phyloP scores from a whole-genome alignment of 1,140 invertebrate genomes.

The Scylla paramamosain region DNA sequence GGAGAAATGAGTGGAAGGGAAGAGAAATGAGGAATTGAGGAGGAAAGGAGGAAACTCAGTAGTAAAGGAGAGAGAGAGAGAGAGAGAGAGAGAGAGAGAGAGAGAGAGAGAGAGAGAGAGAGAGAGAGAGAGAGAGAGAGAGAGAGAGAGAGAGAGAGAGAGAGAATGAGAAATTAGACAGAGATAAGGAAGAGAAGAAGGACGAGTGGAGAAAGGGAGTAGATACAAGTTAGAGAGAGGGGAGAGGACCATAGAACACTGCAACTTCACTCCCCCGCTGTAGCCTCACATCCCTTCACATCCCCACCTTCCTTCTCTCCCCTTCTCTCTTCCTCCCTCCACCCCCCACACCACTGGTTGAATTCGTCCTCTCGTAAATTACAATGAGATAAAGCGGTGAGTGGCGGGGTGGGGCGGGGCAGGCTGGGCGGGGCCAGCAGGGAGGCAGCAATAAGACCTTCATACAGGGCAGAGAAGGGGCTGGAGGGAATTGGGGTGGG shows the following conservation, averaged over 20 bases:
- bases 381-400: conserved; percentile 60
- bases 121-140: background rate
- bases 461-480: too few relatives aligned
- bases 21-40: conserved; percentile 16
- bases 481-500: too few relatives aligned
- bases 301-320: background rate
- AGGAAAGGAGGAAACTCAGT: background rate
- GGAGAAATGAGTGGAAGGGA: background rate
- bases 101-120: conserved; percentile 16
- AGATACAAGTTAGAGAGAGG: background rate
- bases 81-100: conserved; percentile 3
- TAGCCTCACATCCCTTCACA: background rate
- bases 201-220: background rate
- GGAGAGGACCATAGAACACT: background rate
- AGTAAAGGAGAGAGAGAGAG: too few relatives aligned
- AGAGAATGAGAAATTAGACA: background rate
- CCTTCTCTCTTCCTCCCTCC: background rate
- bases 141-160: conserved; percentile 1
- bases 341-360: background rate
- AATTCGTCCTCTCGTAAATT: conserved; percentile 62
- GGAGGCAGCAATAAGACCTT: background rate
- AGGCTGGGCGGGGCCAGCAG: background rate
- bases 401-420: conserved; percentile 30
- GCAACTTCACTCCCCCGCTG: background rate
- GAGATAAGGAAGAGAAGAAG: background rate